Base-by-base conservation (phyloP, 2,888 invertebrate genomes). In the Volucella inanis region DNA sequence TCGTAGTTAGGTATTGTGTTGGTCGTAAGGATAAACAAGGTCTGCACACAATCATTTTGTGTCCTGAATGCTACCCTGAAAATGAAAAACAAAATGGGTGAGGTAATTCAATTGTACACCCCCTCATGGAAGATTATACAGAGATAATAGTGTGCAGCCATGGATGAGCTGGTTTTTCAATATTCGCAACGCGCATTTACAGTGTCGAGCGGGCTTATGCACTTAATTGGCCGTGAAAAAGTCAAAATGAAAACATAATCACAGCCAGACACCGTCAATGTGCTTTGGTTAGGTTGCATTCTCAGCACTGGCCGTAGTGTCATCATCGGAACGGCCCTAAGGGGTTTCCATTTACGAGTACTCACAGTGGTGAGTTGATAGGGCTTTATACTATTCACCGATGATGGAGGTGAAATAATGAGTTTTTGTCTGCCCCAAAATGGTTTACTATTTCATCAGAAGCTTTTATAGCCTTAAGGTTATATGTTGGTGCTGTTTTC, bases 191-290 rank as follows among this genome's bases (percentile, higher is more conserved):
- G 65, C 59, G 75, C 22, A 45, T 78, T 72, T 49, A 43, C 59
- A 18, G 77, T 74, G 78, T 70, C 70, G 72, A 77, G 52, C 82
- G 70, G 74, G 72, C 64, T 81, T 87, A 87, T 88, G 79, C 89
- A 90, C 89, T 90, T 92, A 91, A 91, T 92, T 91, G 92, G 90
- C 90, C 91, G 90, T 91, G 90, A 91, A 91, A 90, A 91, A 91
- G 91, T 91, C 89, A 90, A 92, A 92, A 92, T 91, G 91, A 89
- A 91, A 91, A 91, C 89, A 91, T 91, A 91, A 91, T 91, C 91
- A 91, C 90, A 89, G 88, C 62, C 85, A 88, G 86, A 82, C 82
- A 87, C 52, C 83, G 57, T 79, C 83, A 81, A 61, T 82, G 86
- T 86, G 71, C 50, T 72, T 85, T 77, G 61, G 74, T 77, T 59